A percentile compares a stretch with the other conserved stretches of the same genome.
Conservation (phyloP, 2,113 vertebrate genomes). For the Amphiprion percula region DNA sequence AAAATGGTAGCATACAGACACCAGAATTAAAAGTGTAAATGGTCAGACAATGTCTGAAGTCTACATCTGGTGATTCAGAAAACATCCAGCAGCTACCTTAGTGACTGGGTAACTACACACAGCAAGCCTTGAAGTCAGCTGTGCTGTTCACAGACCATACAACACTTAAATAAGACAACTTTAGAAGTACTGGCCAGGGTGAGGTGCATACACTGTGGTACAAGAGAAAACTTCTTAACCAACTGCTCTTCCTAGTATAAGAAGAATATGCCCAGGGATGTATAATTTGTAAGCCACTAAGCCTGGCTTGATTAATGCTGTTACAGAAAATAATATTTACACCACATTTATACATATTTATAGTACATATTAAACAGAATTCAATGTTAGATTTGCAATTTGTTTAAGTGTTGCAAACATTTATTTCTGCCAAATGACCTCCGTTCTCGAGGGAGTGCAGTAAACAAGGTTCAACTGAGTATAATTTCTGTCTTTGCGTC, state of each 20-base stretch:
- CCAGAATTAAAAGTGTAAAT: no score
- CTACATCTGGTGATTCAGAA: no score
- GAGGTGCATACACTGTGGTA: no score
- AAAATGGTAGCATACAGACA: no score
- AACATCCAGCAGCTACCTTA: no score
- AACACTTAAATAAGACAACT: not conserved
- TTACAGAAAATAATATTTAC: conserved; percentile 20
- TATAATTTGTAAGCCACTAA: not conserved
- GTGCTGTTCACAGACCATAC: not conserved
- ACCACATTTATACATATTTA: not conserved
- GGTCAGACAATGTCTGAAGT: no score
- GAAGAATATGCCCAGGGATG: not conserved
- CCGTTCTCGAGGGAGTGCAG: conserved; percentile 28
- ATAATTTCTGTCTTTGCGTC: conserved; percentile 40
- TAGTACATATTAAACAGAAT: conserved; percentile 17
- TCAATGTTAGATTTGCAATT: conserved; percentile 30
- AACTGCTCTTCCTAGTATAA: not conserved
- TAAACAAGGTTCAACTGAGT: conserved; percentile 38
- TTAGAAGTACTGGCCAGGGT: not conserved
- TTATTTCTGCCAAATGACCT: conserved; percentile 32
- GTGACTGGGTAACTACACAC: no score
- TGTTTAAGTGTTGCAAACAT: conserved; percentile 21
- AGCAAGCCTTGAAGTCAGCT: not conserved
- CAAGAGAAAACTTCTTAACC: not conserved
- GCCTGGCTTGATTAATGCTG: conserved; percentile 9